Evolutionary conservation across 2,888 invertebrate genomes (phyloP), one percentile per base, ranked within the genome.

Genomic region (Lepas anatifera): DNA sequence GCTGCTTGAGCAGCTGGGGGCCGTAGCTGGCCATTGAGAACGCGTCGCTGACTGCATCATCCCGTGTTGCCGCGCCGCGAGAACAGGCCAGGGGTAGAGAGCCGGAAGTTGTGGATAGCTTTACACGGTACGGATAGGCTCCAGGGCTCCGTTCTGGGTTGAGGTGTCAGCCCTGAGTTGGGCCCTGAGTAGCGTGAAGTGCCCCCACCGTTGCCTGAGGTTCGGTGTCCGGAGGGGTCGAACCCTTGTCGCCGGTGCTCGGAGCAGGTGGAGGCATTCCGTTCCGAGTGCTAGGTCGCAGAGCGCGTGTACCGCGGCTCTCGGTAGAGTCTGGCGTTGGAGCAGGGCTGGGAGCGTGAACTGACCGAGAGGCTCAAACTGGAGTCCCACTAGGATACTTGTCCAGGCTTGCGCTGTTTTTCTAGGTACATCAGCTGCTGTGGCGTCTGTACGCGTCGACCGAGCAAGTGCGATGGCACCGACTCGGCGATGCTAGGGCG

Each of bases 1-100:
- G 96, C 83, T 99, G 97, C 80, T 97, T 96, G 83, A 95, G 99
- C 76, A 99, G 84, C 81, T 96, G 88, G 22, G 95, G 95, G 79
- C 96, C 52, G 77, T 89, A 91, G 81, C 88, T 89, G 77, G 88
- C 87, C 73, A 89, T 89, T 77, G 89, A 89, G 78, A 89, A 89
- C 77, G 90, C 89, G 83, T 92, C 92, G 81, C 92, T 92, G 78
- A 88, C 86, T 74, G 87, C 87, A 78, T 89, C 89, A 78, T 89
- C 89, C 84, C 76, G 70, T 70, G 16, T 68, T 72, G 27, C 71
- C 35, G 32, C 73, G 52, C 50, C 73, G 89, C 78, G 87, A 87
- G 86, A 87, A 89, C 79, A 85, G 85, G 79, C 87, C 90, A 76
- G 89, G 89, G 87, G 87, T 75, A 90, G 81, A 70, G 89, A 89